Evolutionary conservation across 2,888 invertebrate species (phyloP).

Genomic region (Lymantria monacha): DNA sequence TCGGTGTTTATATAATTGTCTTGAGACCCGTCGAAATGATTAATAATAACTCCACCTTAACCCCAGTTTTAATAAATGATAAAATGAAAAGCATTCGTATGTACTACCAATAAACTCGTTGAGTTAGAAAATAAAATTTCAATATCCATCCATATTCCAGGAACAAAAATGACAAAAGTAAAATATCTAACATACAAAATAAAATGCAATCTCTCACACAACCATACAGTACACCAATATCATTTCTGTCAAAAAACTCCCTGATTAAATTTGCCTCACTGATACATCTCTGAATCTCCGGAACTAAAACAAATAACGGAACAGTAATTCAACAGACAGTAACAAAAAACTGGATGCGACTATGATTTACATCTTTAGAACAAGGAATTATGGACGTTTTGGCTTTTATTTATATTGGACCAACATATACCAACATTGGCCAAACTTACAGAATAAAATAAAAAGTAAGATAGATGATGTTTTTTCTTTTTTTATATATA

Average conservation of each 20-base stretch:
- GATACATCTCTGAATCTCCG: not conserved
- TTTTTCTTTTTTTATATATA: no score
- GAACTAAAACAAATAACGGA: conserved; percentile 1
- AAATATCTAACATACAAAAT: not conserved
- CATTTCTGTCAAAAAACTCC: not conserved
- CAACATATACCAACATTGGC: not conserved
- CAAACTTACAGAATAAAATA: no score
- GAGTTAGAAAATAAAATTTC: no score
- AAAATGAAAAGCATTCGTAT: no score
- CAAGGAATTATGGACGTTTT: conserved; percentile 44
- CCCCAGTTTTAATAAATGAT: no score
- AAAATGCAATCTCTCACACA: not conserved
- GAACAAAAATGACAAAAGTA: no score
- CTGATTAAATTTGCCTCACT: not conserved
- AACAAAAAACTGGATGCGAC: conserved; percentile 21
- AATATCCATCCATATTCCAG: no score
- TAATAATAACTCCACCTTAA: no score
- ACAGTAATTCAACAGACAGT: conserved; percentile 17
- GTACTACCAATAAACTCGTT: no score
- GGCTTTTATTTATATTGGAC: conserved; percentile 3
- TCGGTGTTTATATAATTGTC: no score
- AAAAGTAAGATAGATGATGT: no score
- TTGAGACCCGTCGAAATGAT: no score
- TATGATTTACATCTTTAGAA: conserved; percentile 40
- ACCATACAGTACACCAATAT: not conserved